Evolutionary conservation across 2,113 vertebrate genomes (phyloP).

Genomic region (Phocoena sinus): DNA sequence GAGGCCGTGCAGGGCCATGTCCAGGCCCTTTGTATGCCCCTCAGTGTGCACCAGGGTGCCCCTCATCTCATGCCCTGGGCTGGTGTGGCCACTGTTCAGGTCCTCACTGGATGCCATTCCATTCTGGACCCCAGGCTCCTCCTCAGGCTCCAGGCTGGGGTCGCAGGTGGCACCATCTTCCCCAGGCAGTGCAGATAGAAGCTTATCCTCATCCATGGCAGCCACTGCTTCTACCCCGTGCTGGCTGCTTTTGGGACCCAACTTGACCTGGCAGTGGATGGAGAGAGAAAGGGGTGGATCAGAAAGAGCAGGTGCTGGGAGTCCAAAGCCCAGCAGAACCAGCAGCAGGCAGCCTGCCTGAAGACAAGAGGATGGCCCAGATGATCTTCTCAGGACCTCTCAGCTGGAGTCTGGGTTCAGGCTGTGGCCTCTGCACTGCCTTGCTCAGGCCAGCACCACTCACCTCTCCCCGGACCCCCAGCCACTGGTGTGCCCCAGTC

Average conservation of each 20-base stretch:
- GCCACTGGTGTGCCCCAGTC: neutral
- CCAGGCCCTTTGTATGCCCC: neutral
- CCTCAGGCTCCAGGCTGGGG: neutral
- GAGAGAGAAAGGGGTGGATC: neutral
- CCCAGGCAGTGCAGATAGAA: neutral
- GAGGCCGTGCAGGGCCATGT: neutral
- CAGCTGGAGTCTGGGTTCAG: neutral
- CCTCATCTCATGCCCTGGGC: neutral
- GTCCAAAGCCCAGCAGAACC: neutral
- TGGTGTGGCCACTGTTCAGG: neutral
- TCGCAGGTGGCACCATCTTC: neutral
- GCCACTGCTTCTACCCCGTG: neutral
- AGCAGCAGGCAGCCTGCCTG: neutral
- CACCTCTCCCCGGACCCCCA: neutral
- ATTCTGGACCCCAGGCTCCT: neutral
- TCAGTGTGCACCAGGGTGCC: neutral
- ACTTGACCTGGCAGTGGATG: neutral
- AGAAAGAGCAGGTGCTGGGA: neutral
- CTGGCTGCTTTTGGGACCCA: neutral
- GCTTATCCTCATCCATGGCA: conserved; percentile 52
- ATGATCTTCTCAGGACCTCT: neutral
- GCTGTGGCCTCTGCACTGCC: neutral
- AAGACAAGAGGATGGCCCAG: neutral
- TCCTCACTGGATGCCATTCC: neutral
- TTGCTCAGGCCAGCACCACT: neutral